A percentile compares a stretch with the other conserved stretches of the same genome.
These are phyloP conservation scores for Gortyna flavago DNA, from an alignment of 2,888 invertebrate species.

Conservation along the genomic window DNA sequence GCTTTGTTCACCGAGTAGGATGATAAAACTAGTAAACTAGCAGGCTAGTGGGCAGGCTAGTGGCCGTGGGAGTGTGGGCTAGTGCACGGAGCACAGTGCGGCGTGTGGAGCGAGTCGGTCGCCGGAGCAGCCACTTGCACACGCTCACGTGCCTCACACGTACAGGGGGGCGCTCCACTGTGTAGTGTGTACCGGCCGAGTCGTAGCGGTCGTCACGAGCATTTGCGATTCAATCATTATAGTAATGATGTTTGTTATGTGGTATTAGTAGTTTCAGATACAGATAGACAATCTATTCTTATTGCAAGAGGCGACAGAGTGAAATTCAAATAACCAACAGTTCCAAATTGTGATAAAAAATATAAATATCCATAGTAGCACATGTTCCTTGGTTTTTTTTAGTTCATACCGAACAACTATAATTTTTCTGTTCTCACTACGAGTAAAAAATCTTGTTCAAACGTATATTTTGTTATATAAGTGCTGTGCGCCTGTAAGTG, in stretches of 20 bases:
- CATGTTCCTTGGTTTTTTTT: background rate
- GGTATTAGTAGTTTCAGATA: slow-evolving; percentile 3
- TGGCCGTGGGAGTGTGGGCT: background rate
- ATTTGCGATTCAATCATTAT: no score
- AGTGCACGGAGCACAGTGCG: slow-evolving; percentile 30
- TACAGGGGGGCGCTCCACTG: slow-evolving; percentile 50
- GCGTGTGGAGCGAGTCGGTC: slow-evolving; percentile 51
- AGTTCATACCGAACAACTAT: background rate
- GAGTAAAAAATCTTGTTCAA: no score
- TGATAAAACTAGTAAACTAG: no score
- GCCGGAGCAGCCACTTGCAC: slow-evolving; percentile 78
- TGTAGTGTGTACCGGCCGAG: fast-evolving
- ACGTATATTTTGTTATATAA: no score
- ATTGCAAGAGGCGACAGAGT: background rate
- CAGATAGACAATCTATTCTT: background rate
- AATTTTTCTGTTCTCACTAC: no score
- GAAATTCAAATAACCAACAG: background rate
- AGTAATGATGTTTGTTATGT: background rate
- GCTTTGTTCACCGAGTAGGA: no score
- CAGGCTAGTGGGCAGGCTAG: background rate
- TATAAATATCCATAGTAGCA: background rate
- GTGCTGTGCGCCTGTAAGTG: no score
- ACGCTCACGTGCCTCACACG: slow-evolving; percentile 81
- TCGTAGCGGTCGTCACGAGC: no score
- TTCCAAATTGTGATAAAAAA: background rate